Conservation (phyloP, 2,113 vertebrate genomes). For the Megaceryle torquata region DNA sequence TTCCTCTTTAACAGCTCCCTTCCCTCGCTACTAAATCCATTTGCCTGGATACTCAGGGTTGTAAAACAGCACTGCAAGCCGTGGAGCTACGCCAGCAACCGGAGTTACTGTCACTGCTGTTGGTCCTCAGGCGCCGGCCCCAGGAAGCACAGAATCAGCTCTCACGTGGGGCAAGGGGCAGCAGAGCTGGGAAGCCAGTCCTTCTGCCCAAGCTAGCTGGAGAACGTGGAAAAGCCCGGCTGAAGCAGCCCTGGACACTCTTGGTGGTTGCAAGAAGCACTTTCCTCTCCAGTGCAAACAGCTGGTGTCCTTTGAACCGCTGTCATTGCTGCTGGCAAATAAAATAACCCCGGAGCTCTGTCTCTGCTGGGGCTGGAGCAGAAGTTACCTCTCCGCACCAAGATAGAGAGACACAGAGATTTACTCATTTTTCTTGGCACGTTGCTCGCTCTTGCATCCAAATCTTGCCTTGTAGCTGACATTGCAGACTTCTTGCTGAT, state of each 20-base stretch:
- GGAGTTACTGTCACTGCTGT: background rate
- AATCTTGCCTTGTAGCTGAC: background rate
- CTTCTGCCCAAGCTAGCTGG: background rate
- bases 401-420: background rate
- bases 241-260: background rate
- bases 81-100: background rate
- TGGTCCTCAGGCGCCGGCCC: background rate
- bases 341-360: background rate
- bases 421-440: background rate
- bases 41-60: background rate
- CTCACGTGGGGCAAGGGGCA: background rate
- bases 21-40: background rate
- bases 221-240: background rate
- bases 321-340: background rate
- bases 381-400: background rate
- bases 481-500: background rate
- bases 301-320: background rate
- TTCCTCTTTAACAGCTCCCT: background rate
- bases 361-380: background rate
- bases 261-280: background rate
- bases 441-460: background rate
- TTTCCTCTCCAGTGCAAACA: background rate
- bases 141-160: background rate
- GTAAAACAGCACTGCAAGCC: background rate
- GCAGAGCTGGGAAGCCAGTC: background rate